Conservation (phyloP, 2,888 invertebrate genomes). For the Agelastica alni region DNA sequence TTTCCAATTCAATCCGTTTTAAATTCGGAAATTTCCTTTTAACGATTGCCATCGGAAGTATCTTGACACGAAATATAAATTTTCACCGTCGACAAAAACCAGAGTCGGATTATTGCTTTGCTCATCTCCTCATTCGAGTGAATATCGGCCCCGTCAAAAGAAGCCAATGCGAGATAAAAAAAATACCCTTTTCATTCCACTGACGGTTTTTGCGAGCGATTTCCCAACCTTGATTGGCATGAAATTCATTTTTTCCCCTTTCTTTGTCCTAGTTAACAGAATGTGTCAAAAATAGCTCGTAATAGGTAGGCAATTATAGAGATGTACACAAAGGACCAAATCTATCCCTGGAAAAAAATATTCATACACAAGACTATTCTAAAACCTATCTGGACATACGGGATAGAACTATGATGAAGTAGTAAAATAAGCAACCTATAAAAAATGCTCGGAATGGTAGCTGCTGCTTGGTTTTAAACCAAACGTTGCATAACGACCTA, state of each 20-base stretch:
- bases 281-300: slow-evolving; percentile 6
- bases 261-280: slow-evolving; percentile 1
- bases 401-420: too few relatives aligned
- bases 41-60: background rate
- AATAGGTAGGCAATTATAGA: slow-evolving; percentile 8
- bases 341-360: too few relatives aligned
- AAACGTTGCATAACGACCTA: too few relatives aligned
- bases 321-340: background rate
- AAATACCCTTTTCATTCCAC: slow-evolving; percentile 9
- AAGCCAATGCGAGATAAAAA: background rate
- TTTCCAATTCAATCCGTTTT: too few relatives aligned
- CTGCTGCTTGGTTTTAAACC: too few relatives aligned
- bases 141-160: background rate
- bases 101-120: background rate
- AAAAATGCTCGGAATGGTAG: too few relatives aligned
- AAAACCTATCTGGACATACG: too few relatives aligned
- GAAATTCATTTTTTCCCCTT: slow-evolving; percentile 8
- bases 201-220: slow-evolving; percentile 7
- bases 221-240: slow-evolving; percentile 7
- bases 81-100: background rate
- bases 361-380: too few relatives aligned
- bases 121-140: background rate
- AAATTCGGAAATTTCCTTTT: too few relatives aligned
- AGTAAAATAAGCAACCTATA: too few relatives aligned
- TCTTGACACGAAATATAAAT: background rate